Conservation (phyloP, 2,888 invertebrate genomes). For the Mesopsocus fuscifrons region DNA sequence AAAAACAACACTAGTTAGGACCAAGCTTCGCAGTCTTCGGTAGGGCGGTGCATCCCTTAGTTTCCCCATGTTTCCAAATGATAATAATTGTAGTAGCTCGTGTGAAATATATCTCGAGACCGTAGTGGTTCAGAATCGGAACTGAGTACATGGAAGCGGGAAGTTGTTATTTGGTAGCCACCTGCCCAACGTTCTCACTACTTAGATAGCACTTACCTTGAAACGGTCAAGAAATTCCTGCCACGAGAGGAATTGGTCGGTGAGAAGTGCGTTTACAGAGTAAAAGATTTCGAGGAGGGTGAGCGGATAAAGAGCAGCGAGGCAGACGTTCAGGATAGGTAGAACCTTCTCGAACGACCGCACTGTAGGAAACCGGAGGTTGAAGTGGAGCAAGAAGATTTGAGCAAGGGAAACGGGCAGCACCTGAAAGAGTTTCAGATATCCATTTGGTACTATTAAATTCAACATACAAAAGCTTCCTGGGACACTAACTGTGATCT, state of each 20-base stretch:
- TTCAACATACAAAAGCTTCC: too few species aligned
- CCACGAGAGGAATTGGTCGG: conserved; percentile 66
- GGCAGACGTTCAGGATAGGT: conserved; percentile 72
- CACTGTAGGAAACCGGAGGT: conserved; percentile 75
- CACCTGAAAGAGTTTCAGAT: conserved; percentile 24
- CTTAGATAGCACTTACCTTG: too few species aligned
- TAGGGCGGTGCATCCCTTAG: background rate
- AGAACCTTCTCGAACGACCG: conserved; percentile 68
- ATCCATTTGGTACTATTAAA: background rate
- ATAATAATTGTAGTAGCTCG: conserved; percentile 11
- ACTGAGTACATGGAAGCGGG: too few species aligned
- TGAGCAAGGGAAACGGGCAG: conserved; percentile 74
- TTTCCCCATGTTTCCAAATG: conserved; percentile 2
- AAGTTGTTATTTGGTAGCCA: too few species aligned
- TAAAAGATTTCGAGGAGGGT: conserved; percentile 83
- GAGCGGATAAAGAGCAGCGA: conserved; percentile 79
- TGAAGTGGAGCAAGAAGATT: conserved; percentile 81
- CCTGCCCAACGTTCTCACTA: too few species aligned
- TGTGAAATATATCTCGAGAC: background rate
- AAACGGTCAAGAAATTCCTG: conserved; percentile 80
- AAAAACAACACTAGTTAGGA: conserved; percentile 1
- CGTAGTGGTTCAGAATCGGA: too few species aligned
- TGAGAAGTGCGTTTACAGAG: conserved; percentile 71
- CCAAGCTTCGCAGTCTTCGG: background rate
- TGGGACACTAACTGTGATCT: too few species aligned